Percentiles rank a stretch among this genome's conserved stretches.
These are phyloP conservation scores for Gymnorhina tibicen DNA, from an alignment of 2,113 vertebrate species.

Conservation along the genomic window DNA sequence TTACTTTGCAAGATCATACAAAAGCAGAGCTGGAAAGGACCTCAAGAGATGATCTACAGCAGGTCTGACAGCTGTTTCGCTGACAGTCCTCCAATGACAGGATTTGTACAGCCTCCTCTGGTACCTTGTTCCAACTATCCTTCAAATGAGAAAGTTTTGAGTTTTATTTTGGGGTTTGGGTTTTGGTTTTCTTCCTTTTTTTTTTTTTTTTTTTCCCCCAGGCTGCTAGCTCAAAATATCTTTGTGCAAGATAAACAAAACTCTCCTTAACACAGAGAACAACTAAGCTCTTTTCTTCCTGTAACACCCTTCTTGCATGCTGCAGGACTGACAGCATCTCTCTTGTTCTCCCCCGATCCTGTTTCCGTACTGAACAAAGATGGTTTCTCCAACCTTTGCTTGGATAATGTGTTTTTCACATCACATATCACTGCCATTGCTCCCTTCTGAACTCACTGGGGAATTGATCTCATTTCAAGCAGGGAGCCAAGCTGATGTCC, in stretches of 20 bases:
- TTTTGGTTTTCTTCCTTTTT: background rate
- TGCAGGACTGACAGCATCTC: background rate
- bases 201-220: background rate
- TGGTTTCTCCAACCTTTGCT: background rate
- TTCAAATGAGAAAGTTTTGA: background rate
- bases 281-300: background rate
- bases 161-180: background rate
- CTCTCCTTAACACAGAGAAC: background rate
- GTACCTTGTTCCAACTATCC: background rate
- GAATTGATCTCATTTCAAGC: background rate
- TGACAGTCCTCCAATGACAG: background rate
- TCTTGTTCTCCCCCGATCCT: background rate
- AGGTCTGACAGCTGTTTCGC: background rate
- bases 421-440: background rate
- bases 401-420: background rate
- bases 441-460: background rate
- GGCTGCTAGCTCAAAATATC: background rate
- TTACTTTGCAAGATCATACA: constrained; percentile 6
- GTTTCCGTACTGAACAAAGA: background rate
- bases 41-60: background rate
- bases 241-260: background rate
- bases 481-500: background rate
- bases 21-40: background rate
- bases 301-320: background rate
- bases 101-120: background rate